phyloP scores from a whole-genome alignment of 1,140 invertebrate species.

The Megalopta genalis region DNA sequence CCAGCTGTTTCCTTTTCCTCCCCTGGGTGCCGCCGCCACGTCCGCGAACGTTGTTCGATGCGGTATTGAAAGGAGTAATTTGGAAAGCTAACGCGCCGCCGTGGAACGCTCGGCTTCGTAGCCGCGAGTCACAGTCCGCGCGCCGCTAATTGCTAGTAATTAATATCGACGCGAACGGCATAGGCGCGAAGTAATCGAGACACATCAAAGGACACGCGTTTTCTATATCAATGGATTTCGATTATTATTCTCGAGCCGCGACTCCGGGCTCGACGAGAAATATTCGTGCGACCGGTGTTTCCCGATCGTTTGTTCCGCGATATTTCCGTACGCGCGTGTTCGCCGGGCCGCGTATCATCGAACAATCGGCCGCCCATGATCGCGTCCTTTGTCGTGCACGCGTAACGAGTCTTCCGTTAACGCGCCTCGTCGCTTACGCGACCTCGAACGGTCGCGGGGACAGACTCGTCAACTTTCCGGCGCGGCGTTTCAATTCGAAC shows the following conservation, averaged over 20 bases:
- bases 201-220: slow-evolving; percentile 36
- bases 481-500: too few species aligned
- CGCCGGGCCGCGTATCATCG: not conserved
- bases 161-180: slow-evolving; percentile 11
- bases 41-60: slow-evolving; percentile 25
- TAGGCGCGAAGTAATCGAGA: slow-evolving; percentile 12
- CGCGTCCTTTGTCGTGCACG: not conserved
- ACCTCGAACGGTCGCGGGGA: too few species aligned
- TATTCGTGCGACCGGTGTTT: not conserved
- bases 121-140: not conserved
- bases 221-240: not conserved
- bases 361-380: not conserved
- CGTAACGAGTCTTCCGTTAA: not conserved
- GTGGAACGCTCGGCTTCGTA: not conserved
- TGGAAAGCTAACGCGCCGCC: slow-evolving; percentile 7
- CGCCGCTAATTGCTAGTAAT: slow-evolving; percentile 18
- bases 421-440: not conserved
- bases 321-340: not conserved
- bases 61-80: slow-evolving; percentile 19
- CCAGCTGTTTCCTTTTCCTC: slow-evolving; percentile 13
- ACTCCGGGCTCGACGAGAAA: not conserved
- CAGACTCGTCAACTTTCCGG: not conserved
- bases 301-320: not conserved
- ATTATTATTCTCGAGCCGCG: slow-evolving; percentile 32
- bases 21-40: not conserved